Conservation (phyloP, 2,797 vertebrate species). For the Malacoraja senta region DNA sequence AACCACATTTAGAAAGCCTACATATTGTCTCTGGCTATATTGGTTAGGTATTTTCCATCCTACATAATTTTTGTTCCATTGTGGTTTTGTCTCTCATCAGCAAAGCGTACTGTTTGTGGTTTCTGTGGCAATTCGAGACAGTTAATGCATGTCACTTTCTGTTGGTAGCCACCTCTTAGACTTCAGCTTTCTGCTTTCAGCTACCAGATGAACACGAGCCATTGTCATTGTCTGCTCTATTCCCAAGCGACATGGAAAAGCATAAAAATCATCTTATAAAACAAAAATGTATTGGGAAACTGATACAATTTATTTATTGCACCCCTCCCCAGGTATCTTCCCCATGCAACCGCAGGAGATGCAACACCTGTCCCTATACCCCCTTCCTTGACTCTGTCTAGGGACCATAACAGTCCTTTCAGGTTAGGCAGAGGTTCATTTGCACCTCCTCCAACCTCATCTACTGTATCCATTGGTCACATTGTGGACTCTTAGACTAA, state of each 20-base stretch:
- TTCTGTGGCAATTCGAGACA: neutral
- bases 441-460: too few relatives aligned
- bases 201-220: neutral
- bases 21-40: too few relatives aligned
- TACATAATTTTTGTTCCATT: neutral
- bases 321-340: too few relatives aligned
- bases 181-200: neutral
- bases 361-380: too few relatives aligned
- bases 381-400: too few relatives aligned
- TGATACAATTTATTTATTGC: neutral
- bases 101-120: neutral
- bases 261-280: neutral
- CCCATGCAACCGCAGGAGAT: too few relatives aligned
- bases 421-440: too few relatives aligned
- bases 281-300: neutral
- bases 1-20: neutral
- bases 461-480: too few relatives aligned
- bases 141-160: neutral
- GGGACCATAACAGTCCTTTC: too few relatives aligned
- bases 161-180: neutral
- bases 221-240: neutral
- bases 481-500: too few relatives aligned
- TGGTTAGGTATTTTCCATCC: neutral
- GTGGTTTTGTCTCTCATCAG: neutral
- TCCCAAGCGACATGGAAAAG: too few relatives aligned